phyloP scores from a whole-genome alignment of 2,797 vertebrate species.

The Cryptoblepharus egeriae region DNA sequence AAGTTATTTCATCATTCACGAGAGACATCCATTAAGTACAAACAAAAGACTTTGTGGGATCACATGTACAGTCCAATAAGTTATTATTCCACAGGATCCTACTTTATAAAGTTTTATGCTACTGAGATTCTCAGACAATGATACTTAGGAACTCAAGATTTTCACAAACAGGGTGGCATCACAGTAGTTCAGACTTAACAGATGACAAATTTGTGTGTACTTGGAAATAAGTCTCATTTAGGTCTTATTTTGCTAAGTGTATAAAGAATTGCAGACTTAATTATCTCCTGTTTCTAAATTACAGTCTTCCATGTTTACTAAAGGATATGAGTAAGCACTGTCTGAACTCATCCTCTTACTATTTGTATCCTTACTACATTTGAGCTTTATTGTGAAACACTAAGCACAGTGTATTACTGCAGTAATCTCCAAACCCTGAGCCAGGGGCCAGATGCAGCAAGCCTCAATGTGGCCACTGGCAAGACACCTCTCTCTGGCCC shows the following conservation, averaged over 20 bases:
- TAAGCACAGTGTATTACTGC: background rate
- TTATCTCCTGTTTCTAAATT: slow-evolving; percentile 57
- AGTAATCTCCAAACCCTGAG: no score
- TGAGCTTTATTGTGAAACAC: background rate
- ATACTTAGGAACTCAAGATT: background rate
- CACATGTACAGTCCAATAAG: background rate
- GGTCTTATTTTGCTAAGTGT: no score
- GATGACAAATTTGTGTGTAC: background rate
- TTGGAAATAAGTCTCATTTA: no score
- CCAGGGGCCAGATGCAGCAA: no score
- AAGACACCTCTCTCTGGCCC: no score
- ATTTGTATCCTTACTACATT: background rate
- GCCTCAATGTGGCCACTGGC: no score
- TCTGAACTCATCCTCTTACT: slow-evolving; percentile 29
- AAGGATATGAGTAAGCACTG: slow-evolving; percentile 68
- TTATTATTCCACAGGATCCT: background rate
- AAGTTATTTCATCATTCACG: background rate
- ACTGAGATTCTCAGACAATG: no score
- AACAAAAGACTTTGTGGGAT: background rate
- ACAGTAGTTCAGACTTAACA: slow-evolving; percentile 24
- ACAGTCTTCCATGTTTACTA: slow-evolving; percentile 21
- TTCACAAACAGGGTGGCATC: slow-evolving; percentile 26
- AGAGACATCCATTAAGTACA: background rate
- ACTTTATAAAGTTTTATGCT: background rate
- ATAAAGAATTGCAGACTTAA: slow-evolving; percentile 22